A percentile compares a stretch with the other conserved stretches of the same genome.
Evolutionary conservation across 1,140 invertebrate genomes (phyloP).

Genomic region (Diabrotica virgifera): DNA sequence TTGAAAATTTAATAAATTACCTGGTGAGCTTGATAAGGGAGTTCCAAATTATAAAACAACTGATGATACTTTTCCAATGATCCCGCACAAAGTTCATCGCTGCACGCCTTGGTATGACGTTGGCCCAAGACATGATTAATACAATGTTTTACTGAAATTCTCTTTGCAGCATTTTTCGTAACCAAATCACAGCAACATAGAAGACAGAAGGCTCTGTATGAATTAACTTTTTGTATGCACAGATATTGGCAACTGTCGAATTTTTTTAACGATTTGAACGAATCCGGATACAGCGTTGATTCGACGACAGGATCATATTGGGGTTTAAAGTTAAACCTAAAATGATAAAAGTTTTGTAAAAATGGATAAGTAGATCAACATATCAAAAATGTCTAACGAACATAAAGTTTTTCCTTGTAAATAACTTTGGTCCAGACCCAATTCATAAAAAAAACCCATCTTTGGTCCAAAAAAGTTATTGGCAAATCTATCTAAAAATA

Average conservation of each 20-base stretch:
- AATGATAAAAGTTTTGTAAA: background rate
- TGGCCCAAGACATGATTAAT: constrained; percentile 29
- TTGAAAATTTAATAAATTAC: constrained; percentile 9
- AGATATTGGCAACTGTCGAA: constrained; percentile 26
- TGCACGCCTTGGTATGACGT: constrained; percentile 27
- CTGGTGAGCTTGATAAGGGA: constrained; percentile 34
- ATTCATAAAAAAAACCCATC: too few species aligned
- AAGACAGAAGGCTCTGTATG: constrained; percentile 27
- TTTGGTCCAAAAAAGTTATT: too few species aligned
- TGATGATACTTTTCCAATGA: constrained; percentile 30
- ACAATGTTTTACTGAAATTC: constrained; percentile 20
- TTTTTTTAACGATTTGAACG: constrained; percentile 17
- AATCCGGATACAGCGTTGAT: constrained; percentile 24
- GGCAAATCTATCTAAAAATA: too few species aligned
- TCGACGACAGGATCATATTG: constrained; percentile 23
- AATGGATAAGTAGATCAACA: too few species aligned
- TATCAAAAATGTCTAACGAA: too few species aligned
- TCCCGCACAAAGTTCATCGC: constrained; percentile 5
- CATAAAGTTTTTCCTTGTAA: too few species aligned
- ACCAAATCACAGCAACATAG: constrained; percentile 31
- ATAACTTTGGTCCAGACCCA: too few species aligned
- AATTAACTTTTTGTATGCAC: constrained; percentile 30
- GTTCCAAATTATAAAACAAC: constrained; percentile 29
- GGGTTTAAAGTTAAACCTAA: constrained; percentile 27
- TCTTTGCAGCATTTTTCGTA: constrained; percentile 6